These are phyloP conservation scores for Engraulis encrasicolus DNA, from an alignment of 2,113 vertebrate genomes.

Conservation along the genomic window DNA sequence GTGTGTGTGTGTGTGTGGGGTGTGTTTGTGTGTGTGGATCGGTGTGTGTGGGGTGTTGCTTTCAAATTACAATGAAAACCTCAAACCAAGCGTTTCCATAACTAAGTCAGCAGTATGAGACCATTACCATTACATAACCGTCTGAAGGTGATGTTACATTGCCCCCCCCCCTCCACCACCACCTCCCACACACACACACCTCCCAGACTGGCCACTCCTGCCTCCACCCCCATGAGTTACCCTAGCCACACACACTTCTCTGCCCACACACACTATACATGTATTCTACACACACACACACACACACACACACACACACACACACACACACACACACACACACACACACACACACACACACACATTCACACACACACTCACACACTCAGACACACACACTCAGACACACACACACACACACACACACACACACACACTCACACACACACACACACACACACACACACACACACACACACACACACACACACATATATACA, in stretches of 20 bases:
- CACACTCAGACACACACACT: background rate
- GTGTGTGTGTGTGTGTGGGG: too few species aligned
- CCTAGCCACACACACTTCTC: too few species aligned
- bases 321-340: background rate
- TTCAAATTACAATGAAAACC: conserved; percentile 18
- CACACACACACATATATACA: too few species aligned
- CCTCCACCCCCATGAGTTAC: too few species aligned
- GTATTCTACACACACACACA: too few species aligned
- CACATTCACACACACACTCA: background rate
- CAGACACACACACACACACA: background rate
- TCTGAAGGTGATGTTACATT: background rate
- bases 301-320: background rate
- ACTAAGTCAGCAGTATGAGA: conserved; percentile 34
- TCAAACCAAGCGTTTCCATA: background rate
- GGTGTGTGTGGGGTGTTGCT: too few species aligned
- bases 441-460: background rate
- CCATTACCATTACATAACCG: background rate
- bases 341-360: too few species aligned
- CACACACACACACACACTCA: background rate
- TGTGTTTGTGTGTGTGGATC: too few species aligned
- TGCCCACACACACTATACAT: too few species aligned
- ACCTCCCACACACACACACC: too few species aligned
- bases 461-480: background rate
- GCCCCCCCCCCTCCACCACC: background rate
- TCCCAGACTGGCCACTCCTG: too few species aligned